Evolutionary conservation across 2,888 invertebrate genomes (phyloP), one percentile per base, ranked within the genome.

Genomic region (Cosmorhoe ocellata): DNA sequence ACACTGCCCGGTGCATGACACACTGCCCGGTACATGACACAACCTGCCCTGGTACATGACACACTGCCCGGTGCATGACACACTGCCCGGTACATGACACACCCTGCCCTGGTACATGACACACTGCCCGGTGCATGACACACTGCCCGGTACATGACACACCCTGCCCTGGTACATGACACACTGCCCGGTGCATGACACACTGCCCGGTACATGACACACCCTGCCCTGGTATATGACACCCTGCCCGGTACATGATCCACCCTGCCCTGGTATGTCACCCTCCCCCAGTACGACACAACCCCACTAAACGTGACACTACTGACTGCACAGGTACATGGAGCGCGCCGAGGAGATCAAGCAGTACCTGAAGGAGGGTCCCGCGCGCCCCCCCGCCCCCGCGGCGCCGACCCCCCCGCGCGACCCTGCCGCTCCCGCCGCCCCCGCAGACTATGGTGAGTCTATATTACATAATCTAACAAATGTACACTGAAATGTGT

Each of bases 331-430:
- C 18, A 87, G 87, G 12, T 88, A 88, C 48, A 85, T 86, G 87
- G 82, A 86, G 13, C 64, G 87, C 1, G 87, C 87, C 0, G 87
- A 87, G 14, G 83, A 85, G 24, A 67, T 87, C 1, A 85, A 85
- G 13, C 46, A 62, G 0, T 64, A 58, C 1, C 47, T 87, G 0
- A 73, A 70, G 8, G 56, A 53, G 0, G 69, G 61, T 1, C 22
- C 30, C 0, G 7, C 46, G 1, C 44, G n/a, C 27, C 14, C 26
- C 18, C 36, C n/a, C 32, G 13, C n/a, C 3, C 18, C 18, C n/a
- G n/a, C 41, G n/a, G 32, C 9, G 26, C 11, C 24, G 5, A 12
- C 32, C 1, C 36, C 11, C 3, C 1, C 26, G 5, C 26, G 6
- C 8, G 9, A 9, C 28, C 28, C 2, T n/a, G 18, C 10, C 22